These are phyloP conservation scores for Spizaetus ornatus DNA, from an alignment of 2,113 vertebrate species.

Conservation along the genomic window DNA sequence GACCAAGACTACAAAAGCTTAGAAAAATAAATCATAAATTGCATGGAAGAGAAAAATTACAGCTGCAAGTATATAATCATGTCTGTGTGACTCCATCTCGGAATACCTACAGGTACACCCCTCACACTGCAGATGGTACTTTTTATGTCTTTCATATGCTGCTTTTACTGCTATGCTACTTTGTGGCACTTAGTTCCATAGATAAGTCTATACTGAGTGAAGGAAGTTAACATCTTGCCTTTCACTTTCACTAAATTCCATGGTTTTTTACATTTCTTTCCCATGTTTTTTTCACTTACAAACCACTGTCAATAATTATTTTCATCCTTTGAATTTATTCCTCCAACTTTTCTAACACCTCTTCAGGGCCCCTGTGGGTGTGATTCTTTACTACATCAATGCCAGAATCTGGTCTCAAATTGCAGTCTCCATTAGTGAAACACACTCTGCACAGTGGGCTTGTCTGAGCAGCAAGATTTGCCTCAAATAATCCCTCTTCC, in stretches of 20 bases:
- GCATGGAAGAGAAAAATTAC: not conserved
- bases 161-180: not conserved
- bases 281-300: not conserved
- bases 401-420: not conserved
- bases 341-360: not conserved
- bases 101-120: not conserved
- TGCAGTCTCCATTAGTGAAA: not conserved
- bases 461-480: not conserved
- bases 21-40: not conserved
- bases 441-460: not conserved
- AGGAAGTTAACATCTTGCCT: not conserved
- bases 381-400: not conserved
- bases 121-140: not conserved
- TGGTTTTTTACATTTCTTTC: not conserved
- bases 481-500: not conserved
- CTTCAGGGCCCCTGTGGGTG: not conserved
- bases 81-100: not conserved
- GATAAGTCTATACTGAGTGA: not conserved
- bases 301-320: not conserved
- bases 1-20: not conserved
- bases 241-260: not conserved
- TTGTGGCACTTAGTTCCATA: not conserved
- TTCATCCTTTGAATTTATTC: not conserved
- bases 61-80: not conserved
- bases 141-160: not conserved